Evolutionary conservation across 1,140 invertebrate genomes (phyloP), one percentile per base, ranked within the genome.

Genomic region (Notospermus geniculatus): DNA sequence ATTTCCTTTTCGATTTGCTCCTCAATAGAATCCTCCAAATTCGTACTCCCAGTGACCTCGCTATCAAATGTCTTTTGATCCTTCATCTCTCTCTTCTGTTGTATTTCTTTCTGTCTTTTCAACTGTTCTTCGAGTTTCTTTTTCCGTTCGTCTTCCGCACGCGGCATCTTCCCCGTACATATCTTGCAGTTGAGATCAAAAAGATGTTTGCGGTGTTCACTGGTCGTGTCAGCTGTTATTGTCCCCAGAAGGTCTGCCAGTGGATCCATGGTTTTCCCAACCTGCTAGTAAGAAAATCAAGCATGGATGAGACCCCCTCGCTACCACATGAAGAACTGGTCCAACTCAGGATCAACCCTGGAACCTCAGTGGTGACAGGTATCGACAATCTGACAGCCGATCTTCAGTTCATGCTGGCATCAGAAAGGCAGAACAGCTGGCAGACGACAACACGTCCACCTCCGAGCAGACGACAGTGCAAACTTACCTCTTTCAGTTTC

Each of bases 111-210:
- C 77, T 61, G 74, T 22, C 54, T 54, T 25, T 39, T 43, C 74
- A 36, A 79, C 69, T 62, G 54, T 27, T 36, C 5, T 15, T 4
- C 32, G 32, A 36, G 32, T 36, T 36, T 36, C 32, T 36, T 36
- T 4, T 7, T 36, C 5, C 15, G 32, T 36, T 36, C 32, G 5
- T 56, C 52, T 11, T 23, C 27, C 5, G 72, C 73, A 13, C 71
- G 72, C 2, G 73, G 65, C 29, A 74, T 66, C 66, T 82, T 78
- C 11, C 82, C 82, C 0, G 75, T 83, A 67, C 84, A 85, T 43
- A 85, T 83, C 61, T 83, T 81, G 71, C 84, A 85, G 70, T 83
- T 84, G n/a, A 81, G 66, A 67, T 85, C 83, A 76, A 84, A 85
- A 39, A 85, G 66, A 70, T 85, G 84, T 9, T 74, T 74, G 2